phyloP scores from a whole-genome alignment of 1,140 invertebrate genomes.

The Scylla paramamosain region DNA sequence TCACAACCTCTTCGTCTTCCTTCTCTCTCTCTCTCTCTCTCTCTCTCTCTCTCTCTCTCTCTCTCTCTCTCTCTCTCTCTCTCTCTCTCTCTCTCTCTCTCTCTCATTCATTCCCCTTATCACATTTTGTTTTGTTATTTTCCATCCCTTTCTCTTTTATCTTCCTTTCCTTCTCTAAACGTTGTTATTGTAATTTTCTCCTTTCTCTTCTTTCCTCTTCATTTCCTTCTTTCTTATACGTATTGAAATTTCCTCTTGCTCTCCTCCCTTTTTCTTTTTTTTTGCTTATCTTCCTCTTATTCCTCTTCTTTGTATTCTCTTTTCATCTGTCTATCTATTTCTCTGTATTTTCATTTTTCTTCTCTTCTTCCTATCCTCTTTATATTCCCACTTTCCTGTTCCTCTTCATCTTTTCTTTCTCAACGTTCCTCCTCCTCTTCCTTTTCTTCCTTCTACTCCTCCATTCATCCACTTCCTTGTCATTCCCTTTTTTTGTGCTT shows the following conservation, averaged over 20 bases:
- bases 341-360: not conserved
- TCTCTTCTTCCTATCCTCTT: too few relatives aligned
- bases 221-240: not conserved
- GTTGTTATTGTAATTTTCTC: not conserved
- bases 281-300: not conserved
- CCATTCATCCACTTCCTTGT: not conserved
- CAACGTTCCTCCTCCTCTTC: too few relatives aligned
- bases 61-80: constrained; percentile 37
- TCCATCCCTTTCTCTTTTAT: not conserved
- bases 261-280: not conserved
- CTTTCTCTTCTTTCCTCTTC: not conserved
- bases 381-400: too few relatives aligned
- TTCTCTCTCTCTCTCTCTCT: constrained; percentile 39
- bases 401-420: too few relatives aligned
- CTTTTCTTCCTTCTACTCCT: too few relatives aligned
- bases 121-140: not conserved
- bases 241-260: not conserved
- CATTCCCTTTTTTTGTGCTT: not conserved
- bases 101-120: not conserved
- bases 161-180: not conserved
- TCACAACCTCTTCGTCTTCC: not conserved
- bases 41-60: constrained; percentile 43
- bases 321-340: not conserved
- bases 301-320: not conserved
- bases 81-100: constrained; percentile 32